These are phyloP conservation scores for Drosophila lutescens DNA, from an alignment of 2,888 invertebrate genomes.

Conservation along the genomic window DNA sequence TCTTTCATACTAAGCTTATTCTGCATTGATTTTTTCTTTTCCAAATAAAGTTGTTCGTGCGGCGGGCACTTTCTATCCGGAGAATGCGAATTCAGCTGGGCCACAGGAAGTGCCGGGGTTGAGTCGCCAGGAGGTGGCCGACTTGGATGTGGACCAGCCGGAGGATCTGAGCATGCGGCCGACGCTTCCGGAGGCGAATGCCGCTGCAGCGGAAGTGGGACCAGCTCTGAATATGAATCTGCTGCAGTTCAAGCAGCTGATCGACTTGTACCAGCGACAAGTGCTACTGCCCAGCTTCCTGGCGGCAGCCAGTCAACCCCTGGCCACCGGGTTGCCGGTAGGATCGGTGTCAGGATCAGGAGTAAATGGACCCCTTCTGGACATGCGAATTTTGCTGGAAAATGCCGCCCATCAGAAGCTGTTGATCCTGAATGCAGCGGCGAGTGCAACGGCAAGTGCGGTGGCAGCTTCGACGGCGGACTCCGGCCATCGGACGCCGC, in stretches of 20 bases:
- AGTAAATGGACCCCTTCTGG: slow-evolving; percentile 39
- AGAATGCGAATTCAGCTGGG: slow-evolving; percentile 63
- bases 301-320: slow-evolving; percentile 64
- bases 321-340: slow-evolving; percentile 1
- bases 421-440: slow-evolving; percentile 68
- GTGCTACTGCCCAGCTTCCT: slow-evolving; percentile 66
- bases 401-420: slow-evolving; percentile 72
- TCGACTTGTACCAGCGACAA: slow-evolving; percentile 67
- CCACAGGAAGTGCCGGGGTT: slow-evolving; percentile 1
- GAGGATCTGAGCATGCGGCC: slow-evolving; percentile 70
- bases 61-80: slow-evolving; percentile 83
- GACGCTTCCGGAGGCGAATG: not conserved
- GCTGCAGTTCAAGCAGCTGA: slow-evolving; percentile 68
- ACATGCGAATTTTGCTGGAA: slow-evolving; percentile 66
- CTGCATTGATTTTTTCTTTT: no score
- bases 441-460: slow-evolving; percentile 41
- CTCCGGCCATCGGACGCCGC: not conserved
- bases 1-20: not conserved
- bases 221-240: slow-evolving; percentile 50
- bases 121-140: not conserved
- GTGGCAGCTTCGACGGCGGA: slow-evolving; percentile 20
- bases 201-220: not conserved
- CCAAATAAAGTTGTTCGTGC: slow-evolving; percentile 80
- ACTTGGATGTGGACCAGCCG: slow-evolving; percentile 54
- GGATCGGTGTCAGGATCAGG: not conserved